Evolutionary conservation across 2,888 invertebrate species (phyloP).

Genomic region (Ectobius pallidus): DNA sequence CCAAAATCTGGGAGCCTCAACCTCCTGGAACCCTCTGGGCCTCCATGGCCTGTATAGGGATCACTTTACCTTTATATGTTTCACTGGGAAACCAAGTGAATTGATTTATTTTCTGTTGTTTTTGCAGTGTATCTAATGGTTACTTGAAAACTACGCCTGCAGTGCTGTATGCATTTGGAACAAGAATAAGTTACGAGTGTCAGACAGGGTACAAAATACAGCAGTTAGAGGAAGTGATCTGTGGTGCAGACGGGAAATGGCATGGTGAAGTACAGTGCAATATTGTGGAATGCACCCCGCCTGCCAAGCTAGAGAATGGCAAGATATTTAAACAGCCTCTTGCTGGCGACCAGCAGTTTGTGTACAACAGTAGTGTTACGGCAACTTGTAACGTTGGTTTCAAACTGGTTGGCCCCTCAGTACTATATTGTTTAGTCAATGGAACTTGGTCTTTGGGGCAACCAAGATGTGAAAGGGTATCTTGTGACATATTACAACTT

Average conservation of each 20-base stretch:
- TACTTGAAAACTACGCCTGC: too few relatives aligned
- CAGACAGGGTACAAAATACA: neutral
- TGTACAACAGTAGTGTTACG: slow-evolving; percentile 7
- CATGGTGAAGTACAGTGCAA: neutral
- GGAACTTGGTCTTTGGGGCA: slow-evolving; percentile 36
- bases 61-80: too few relatives aligned
- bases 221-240: neutral
- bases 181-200: neutral
- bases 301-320: neutral
- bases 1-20: too few relatives aligned
- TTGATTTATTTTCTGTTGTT: too few relatives aligned
- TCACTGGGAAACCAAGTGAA: too few relatives aligned
- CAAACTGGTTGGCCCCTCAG: slow-evolving; percentile 36
- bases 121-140: too few relatives aligned
- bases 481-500: slow-evolving; percentile 15
- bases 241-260: slow-evolving; percentile 8
- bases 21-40: too few relatives aligned
- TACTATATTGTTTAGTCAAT: slow-evolving; percentile 30
- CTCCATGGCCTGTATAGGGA: too few relatives aligned
- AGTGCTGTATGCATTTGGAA: neutral
- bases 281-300: neutral
- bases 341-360: slow-evolving; percentile 29
- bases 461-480: slow-evolving; percentile 29
- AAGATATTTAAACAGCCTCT: neutral
- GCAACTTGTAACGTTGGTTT: slow-evolving; percentile 31